These are phyloP conservation scores for Lophius americanus DNA, from an alignment of 2,797 vertebrate genomes.

Conservation along the genomic window DNA sequence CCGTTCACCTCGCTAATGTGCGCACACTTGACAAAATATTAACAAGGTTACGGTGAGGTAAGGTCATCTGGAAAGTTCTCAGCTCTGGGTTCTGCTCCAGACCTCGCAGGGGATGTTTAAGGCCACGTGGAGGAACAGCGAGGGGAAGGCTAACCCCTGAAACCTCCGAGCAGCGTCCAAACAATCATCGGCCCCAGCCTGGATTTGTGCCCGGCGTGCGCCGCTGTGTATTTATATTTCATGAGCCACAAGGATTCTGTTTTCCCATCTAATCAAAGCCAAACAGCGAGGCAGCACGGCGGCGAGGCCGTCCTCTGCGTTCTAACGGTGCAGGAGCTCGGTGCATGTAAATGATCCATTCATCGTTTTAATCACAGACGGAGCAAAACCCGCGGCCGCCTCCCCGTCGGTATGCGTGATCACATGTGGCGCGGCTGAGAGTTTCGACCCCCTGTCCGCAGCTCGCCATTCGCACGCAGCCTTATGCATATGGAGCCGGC, in stretches of 20 bases:
- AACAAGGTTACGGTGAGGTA: conserved; percentile 57
- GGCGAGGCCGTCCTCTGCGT: conserved; percentile 48
- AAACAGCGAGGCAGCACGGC: conserved; percentile 68
- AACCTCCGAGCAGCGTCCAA: conserved; percentile 18
- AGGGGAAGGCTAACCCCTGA: conserved; percentile 42
- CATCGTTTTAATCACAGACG: conserved; percentile 61
- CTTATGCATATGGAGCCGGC: conserved; percentile 54
- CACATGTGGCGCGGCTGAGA: not conserved
- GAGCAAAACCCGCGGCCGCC: conserved; percentile 33
- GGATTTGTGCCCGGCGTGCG: conserved; percentile 26
- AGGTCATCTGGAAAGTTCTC: conserved; percentile 58
- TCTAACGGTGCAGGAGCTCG: conserved; percentile 41
- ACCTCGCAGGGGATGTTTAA: conserved; percentile 25
- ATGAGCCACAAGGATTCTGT: conserved; percentile 57
- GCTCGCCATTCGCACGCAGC: conserved; percentile 27
- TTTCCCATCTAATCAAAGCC: conserved; percentile 70
- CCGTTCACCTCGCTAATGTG: conserved; percentile 68
- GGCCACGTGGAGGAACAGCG: conserved; percentile 17
- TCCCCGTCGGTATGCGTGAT: conserved; percentile 76
- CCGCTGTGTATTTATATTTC: conserved; percentile 52
- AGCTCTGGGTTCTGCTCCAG: conserved; percentile 35
- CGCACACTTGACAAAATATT: conserved; percentile 67
- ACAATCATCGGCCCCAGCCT: not conserved
- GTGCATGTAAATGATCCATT: conserved; percentile 77
- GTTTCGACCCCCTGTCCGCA: no score